Conservation (phyloP, 2,797 vertebrate species). For the Taeniopygia guttata region DNA sequence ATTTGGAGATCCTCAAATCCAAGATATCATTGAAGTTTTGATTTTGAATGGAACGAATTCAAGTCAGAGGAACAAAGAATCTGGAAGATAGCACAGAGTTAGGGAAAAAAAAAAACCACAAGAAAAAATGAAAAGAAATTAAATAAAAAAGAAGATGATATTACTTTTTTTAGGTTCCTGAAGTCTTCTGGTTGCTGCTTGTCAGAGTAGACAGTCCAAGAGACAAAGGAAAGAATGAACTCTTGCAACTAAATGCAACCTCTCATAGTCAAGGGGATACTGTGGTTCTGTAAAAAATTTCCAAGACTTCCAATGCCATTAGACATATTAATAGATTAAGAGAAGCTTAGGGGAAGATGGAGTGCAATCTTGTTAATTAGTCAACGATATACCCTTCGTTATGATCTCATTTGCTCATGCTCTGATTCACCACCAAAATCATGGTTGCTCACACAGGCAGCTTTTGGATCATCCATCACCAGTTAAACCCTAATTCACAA, state of each 20-base stretch:
- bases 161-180: neutral
- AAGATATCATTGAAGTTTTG: neutral
- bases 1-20: neutral
- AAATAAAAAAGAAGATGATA: neutral
- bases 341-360: neutral
- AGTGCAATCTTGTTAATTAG: neutral
- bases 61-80: neutral
- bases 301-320: neutral
- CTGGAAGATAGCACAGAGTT: neutral
- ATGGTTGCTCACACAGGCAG: neutral
- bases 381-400: neutral
- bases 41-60: neutral
- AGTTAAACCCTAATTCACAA: neutral
- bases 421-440: neutral
- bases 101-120: neutral
- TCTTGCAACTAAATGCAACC: neutral
- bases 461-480: neutral
- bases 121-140: neutral
- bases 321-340: neutral
- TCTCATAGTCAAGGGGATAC: neutral
- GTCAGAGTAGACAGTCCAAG: rapidly evolving
- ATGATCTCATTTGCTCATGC: neutral
- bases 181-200: neutral
- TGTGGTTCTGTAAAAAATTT: neutral
- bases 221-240: neutral